These are phyloP conservation scores for Halcyon smyrnensis DNA, from an alignment of 2,797 vertebrate species.

Conservation along the genomic window DNA sequence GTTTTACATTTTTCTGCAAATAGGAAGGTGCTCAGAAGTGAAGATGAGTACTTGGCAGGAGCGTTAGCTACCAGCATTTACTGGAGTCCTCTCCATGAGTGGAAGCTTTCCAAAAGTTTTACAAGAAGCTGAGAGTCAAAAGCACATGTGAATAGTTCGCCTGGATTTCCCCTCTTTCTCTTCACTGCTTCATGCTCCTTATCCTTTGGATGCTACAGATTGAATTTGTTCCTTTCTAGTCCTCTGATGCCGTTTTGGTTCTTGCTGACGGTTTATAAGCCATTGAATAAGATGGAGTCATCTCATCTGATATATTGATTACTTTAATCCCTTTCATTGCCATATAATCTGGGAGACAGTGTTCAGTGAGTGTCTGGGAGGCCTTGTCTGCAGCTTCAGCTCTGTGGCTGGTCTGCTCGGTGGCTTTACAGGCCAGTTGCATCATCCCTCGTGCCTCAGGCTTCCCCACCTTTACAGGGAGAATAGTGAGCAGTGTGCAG, in stretches of 20 bases:
- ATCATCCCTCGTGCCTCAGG: background rate
- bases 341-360: too few species aligned
- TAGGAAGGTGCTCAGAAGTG: background rate
- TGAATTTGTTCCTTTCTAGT: background rate
- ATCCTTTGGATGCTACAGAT: background rate
- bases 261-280: background rate
- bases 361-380: background rate
- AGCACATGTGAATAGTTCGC: background rate
- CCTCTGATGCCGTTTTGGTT: background rate
- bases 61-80: background rate
- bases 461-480: background rate
- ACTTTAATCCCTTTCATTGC: background rate
- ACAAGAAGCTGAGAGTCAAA: background rate
- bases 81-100: background rate
- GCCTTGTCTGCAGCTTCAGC: background rate
- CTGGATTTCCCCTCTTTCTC: background rate
- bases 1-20: background rate
- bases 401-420: fast-evolving
- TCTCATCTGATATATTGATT: background rate
- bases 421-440: background rate
- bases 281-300: background rate
- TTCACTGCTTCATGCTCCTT: background rate
- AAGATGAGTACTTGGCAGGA: background rate
- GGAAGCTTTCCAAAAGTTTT: background rate
- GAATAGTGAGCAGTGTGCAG: background rate